Evolutionary conservation across 2,113 vertebrate genomes (phyloP).

Genomic region (Abramis brama): DNA sequence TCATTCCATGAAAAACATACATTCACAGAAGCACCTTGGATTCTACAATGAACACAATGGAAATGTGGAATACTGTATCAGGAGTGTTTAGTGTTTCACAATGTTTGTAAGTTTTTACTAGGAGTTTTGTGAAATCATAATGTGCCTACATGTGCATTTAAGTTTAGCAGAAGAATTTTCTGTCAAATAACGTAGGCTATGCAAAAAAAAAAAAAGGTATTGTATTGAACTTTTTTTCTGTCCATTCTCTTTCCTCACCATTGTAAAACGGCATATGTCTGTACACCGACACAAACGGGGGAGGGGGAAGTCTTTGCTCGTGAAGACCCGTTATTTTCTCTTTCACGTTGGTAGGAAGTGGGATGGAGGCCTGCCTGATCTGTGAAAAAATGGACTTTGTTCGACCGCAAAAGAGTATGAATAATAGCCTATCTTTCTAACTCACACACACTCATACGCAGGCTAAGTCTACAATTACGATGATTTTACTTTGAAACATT

Average conservation of each 20-base stretch:
- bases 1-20: neutral
- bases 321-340: constrained; percentile 32
- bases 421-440: neutral
- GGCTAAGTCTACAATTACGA: neutral
- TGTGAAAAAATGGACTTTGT: neutral
- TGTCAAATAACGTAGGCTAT: neutral
- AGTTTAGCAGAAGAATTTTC: neutral
- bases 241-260: constrained; percentile 27
- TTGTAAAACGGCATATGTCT: constrained; percentile 43
- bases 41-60: neutral
- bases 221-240: constrained; percentile 6
- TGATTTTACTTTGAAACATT: neutral
- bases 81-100: neutral
- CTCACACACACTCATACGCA: neutral
- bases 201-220: neutral
- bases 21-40: neutral
- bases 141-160: neutral
- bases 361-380: constrained; percentile 19
- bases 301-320: constrained; percentile 21
- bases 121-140: neutral
- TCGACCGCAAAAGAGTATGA: neutral
- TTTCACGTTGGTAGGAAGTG: constrained; percentile 32
- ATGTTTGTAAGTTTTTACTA: neutral
- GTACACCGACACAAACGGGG: constrained; percentile 32
- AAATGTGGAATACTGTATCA: neutral